These are phyloP conservation scores for Charadrius vociferus DNA, from an alignment of 2,113 vertebrate genomes.

Conservation along the genomic window DNA sequence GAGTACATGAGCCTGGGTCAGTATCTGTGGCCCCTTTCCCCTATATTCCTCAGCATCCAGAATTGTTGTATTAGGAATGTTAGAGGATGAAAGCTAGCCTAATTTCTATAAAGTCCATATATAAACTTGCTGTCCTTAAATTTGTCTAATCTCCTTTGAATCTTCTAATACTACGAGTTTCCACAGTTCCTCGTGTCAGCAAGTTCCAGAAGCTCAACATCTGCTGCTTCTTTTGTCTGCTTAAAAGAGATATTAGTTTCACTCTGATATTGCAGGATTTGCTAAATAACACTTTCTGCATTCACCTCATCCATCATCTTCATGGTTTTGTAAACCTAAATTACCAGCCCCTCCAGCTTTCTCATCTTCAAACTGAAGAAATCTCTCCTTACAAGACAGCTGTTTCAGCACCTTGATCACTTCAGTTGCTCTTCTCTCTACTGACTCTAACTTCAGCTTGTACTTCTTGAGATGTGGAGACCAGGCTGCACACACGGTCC, in stretches of 20 bases:
- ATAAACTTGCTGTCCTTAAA: not conserved
- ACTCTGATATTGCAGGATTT: not conserved
- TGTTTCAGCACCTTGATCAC: not conserved
- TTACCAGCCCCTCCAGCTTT: not conserved
- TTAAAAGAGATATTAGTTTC: not conserved
- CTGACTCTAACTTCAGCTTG: not conserved
- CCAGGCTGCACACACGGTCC: not conserved
- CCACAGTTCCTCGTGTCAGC: not conserved
- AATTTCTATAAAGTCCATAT: not conserved
- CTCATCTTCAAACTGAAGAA: not conserved
- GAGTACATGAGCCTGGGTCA: not conserved
- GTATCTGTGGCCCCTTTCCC: not conserved
- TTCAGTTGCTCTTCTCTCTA: not conserved
- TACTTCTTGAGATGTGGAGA: not conserved
- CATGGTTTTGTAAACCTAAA: not conserved
- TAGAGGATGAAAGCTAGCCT: not conserved
- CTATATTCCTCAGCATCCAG: not conserved
- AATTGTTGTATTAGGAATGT: not conserved
- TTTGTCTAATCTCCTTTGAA: not conserved
- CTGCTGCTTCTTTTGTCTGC: not conserved
- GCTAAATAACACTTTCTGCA: not conserved
- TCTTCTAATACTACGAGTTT: not conserved
- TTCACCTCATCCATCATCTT: not conserved
- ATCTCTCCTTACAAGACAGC: not conserved
- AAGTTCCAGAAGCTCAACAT: not conserved